Evolutionary conservation across 2,888 invertebrate species (phyloP).

Genomic region (Teleogryllus oceanicus): DNA sequence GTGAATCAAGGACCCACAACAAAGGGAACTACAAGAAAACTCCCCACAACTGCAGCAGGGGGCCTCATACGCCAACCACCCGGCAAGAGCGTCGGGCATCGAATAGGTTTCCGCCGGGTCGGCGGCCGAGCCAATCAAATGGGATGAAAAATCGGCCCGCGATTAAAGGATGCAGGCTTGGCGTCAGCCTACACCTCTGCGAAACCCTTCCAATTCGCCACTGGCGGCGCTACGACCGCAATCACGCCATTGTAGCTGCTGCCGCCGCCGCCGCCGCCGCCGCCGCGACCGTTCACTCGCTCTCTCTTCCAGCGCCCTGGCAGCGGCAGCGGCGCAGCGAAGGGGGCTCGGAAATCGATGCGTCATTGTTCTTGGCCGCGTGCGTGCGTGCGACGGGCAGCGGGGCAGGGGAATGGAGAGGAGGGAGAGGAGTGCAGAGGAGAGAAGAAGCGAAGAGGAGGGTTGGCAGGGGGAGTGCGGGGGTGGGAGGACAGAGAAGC

Average conservation of each 20-base stretch:
- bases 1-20: too few species aligned
- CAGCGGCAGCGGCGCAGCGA: neutral
- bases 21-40: too few species aligned
- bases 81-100: too few species aligned
- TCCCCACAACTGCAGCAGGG: too few species aligned
- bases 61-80: too few species aligned
- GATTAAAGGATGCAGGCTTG: too few species aligned
- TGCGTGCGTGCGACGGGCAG: neutral
- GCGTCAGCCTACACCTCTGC: too few species aligned
- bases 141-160: too few species aligned
- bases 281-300: neutral
- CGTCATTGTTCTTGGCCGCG: conserved; percentile 9
- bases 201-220: neutral
- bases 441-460: neutral
- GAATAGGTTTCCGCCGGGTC: too few species aligned
- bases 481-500: neutral
- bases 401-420: neutral
- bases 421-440: neutral
- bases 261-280: neutral
- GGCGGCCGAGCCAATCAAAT: too few species aligned
- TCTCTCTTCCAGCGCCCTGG: neutral
- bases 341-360: conserved; percentile 7
- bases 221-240: neutral
- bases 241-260: neutral
- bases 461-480: neutral